Evolutionary conservation across 1,140 invertebrate species (phyloP).

Genomic region (Leptinotarsa texana): DNA sequence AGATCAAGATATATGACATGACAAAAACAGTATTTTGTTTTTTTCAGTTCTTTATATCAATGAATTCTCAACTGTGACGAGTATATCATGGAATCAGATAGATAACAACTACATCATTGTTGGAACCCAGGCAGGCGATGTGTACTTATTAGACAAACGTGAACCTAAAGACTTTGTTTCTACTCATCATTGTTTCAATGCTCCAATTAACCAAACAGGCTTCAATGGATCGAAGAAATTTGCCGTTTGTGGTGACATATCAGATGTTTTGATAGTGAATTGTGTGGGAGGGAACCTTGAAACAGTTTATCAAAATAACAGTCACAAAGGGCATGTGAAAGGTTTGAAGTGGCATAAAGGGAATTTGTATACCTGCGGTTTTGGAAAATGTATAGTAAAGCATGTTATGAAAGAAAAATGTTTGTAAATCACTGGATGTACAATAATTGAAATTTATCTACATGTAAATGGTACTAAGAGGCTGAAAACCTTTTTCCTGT

Average conservation of each 20-base stretch:
- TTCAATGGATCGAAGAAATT: slow-evolving; percentile 39
- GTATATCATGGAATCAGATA: slow-evolving; percentile 42
- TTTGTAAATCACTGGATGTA: background rate
- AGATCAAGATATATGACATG: background rate
- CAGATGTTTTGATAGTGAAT: slow-evolving; percentile 42
- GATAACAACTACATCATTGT: slow-evolving; percentile 40
- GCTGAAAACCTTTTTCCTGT: too few species aligned
- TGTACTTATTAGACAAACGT: slow-evolving; percentile 46
- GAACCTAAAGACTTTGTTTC: slow-evolving; percentile 45
- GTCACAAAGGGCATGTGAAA: slow-evolving; percentile 41
- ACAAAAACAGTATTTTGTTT: background rate
- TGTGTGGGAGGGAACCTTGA: slow-evolving; percentile 33
- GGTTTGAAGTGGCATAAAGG: slow-evolving; percentile 45
- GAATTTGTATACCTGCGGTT: slow-evolving; percentile 48
- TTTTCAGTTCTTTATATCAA: slow-evolving; percentile 49
- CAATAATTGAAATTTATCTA: too few species aligned
- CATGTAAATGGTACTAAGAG: too few species aligned
- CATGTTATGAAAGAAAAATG: slow-evolving; percentile 13
- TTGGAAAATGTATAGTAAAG: slow-evolving; percentile 40
- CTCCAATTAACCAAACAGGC: slow-evolving; percentile 34
- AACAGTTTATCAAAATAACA: slow-evolving; percentile 37
- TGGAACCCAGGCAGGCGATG: slow-evolving; percentile 44
- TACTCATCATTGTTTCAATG: slow-evolving; percentile 38
- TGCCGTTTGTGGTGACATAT: slow-evolving; percentile 45
- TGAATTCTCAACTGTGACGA: slow-evolving; percentile 46